These are phyloP conservation scores for Morinoia aosen DNA, from an alignment of 2,888 invertebrate genomes.

Conservation along the genomic window DNA sequence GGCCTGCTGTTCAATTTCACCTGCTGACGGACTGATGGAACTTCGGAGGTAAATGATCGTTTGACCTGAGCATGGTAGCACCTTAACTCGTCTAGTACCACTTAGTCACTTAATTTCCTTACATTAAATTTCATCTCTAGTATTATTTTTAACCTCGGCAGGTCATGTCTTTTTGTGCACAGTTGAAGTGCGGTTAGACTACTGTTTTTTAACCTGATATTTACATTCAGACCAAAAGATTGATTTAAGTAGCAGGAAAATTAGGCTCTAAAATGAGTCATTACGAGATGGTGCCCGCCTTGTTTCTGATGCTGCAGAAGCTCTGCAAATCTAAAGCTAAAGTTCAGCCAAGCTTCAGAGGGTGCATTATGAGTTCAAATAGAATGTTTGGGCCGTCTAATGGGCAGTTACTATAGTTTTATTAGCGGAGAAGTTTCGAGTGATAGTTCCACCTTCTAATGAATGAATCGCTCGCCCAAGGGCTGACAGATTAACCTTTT, in stretches of 20 bases:
- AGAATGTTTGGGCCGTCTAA: not conserved
- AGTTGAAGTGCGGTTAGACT: not conserved
- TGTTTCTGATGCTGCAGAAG: not conserved
- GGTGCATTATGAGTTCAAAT: conserved; percentile 1
- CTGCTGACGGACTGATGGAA: not conserved
- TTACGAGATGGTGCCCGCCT: not conserved
- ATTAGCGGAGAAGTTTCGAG: not conserved
- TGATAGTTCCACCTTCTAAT: not conserved
- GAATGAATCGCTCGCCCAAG: not conserved
- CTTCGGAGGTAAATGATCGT: not conserved
- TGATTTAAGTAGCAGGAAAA: not conserved
- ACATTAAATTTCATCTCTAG: not conserved
- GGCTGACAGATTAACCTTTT: no score
- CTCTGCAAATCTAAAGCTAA: not conserved
- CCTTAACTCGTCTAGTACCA: not conserved
- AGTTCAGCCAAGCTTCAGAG: not conserved
- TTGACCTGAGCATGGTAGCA: not conserved
- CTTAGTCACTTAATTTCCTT: not conserved
- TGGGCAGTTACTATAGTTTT: not conserved
- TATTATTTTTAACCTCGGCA: not conserved
- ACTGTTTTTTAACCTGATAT: not conserved
- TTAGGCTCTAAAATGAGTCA: not conserved
- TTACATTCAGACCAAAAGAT: not conserved
- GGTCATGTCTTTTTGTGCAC: not conserved
- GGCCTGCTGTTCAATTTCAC: not conserved